These are phyloP conservation scores for Aethina tumida DNA, from an alignment of 1,140 invertebrate species.

Conservation along the genomic window DNA sequence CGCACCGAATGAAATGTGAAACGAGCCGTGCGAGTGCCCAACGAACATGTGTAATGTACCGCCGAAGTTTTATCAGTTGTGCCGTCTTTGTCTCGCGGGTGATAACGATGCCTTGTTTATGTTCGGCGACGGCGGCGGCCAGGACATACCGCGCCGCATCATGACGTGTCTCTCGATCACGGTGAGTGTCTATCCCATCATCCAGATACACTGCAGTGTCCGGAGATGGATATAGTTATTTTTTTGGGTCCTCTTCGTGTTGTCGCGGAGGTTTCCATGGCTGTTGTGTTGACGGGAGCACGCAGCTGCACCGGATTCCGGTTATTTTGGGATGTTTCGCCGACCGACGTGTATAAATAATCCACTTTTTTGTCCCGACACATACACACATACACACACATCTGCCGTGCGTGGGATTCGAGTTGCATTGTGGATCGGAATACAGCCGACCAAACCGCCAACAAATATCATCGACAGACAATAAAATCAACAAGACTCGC, in stretches of 20 bases:
- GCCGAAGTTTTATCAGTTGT: slow-evolving; percentile 55
- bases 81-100: slow-evolving; percentile 47
- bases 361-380: slow-evolving; percentile 6
- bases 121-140: slow-evolving; percentile 26
- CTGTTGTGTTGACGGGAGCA: slow-evolving; percentile 5
- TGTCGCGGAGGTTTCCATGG: no score
- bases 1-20: no score
- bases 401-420: slow-evolving; percentile 23
- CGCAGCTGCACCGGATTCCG: slow-evolving; percentile 13
- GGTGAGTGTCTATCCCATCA: no score
- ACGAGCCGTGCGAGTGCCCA: no score
- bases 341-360: slow-evolving; percentile 7
- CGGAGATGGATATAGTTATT: not conserved
- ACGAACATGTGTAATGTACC: slow-evolving; percentile 58
- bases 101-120: slow-evolving; percentile 27
- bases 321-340: slow-evolving; percentile 17
- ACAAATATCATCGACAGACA: no score
- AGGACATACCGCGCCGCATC: slow-evolving; percentile 36
- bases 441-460: no score
- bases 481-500: no score
- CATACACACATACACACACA: slow-evolving; percentile 10
- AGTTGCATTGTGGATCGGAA: slow-evolving; percentile 20
- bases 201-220: slow-evolving; percentile 1
- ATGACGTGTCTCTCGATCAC: slow-evolving; percentile 40
- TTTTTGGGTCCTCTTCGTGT: slow-evolving; percentile 2